phyloP scores from a whole-genome alignment of 2,888 invertebrate genomes.

The Campaea margaritaria region DNA sequence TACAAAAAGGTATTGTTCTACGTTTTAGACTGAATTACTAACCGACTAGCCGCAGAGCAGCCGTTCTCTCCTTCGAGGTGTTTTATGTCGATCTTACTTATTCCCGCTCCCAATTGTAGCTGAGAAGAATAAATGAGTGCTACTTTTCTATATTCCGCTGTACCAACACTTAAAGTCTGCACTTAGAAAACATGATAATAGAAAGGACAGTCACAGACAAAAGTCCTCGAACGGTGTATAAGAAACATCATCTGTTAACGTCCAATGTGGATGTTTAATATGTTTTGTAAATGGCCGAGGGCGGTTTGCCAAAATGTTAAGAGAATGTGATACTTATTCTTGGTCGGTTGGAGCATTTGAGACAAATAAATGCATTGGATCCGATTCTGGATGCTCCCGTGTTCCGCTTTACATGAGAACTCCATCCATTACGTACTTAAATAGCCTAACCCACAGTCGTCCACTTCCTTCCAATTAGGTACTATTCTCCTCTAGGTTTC shows the following conservation, averaged over 20 bases:
- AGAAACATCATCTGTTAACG: conserved; percentile 61
- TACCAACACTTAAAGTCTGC: conserved; percentile 11
- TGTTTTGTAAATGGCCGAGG: conserved; percentile 59
- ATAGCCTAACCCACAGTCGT: too few species aligned
- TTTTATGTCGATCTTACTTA: conserved; percentile 56
- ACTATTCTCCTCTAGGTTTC: too few species aligned
- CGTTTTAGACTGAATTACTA: conserved; percentile 56
- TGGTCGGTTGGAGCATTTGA: conserved; percentile 44
- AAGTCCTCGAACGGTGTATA: conserved; percentile 50
- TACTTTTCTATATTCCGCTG: conserved; percentile 22
- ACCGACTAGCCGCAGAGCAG: conserved; percentile 53
- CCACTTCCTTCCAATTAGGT: too few species aligned
- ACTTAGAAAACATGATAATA: conserved; percentile 9
- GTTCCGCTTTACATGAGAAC: conserved; percentile 5
- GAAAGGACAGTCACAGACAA: conserved; percentile 20
- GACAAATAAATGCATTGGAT: conserved; percentile 47
- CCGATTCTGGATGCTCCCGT: conserved; percentile 6
- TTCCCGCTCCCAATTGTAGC: conserved; percentile 56
- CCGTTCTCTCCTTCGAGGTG: conserved; percentile 53
- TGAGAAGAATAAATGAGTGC: conserved; percentile 58
- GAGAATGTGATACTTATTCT: conserved; percentile 54
- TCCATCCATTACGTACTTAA: conserved; percentile 6
- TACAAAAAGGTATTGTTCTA: conserved; percentile 25
- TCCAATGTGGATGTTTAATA: conserved; percentile 60
- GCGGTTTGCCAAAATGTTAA: conserved; percentile 64